Evolutionary conservation across 2,113 vertebrate genomes (phyloP), one percentile per base, ranked within the genome.

Genomic region (Chrysemys picta): DNA sequence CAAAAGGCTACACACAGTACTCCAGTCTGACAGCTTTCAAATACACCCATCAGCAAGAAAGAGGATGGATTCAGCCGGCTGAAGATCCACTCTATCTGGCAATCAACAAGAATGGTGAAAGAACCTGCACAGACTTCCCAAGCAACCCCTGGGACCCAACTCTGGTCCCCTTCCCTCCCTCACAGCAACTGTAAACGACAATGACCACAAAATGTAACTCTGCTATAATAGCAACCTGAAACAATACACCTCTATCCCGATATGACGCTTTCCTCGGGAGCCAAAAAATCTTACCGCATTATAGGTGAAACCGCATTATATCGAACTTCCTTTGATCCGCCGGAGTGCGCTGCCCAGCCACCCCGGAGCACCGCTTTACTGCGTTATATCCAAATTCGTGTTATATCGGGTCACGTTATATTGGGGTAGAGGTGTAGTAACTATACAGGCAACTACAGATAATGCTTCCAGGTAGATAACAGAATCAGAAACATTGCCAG

Each of bases 1-100:
- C 89, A 94, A 75, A 72, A 96, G 79, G 80, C 91, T 89, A 62
- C 84, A 88, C 93, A 91, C 83, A 87, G 47, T 13, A 84, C 42
- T 84, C 49, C 89, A 83, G 35, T 83, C 94, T 91, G 95, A 89
- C 81, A 65, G 38, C 83, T 88, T 85, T 85, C 87, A 94, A 94
- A 82, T 85, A 92, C 92, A 96, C 94, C 35, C 62, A 96, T 49
- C 45, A 84, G 80, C 69, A 69, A 83, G 81, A 89, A 86, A 92
- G 87, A 82, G n/a, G 82, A 96, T 79, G 89, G 52, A 92, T 94
- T 79, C 47, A 92, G 47, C 85, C 84, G 47, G 94, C 38, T 85
- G 83, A 90, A 95, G 35, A 88, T 54, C 81, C 84, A 50, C 45
- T 80, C 49, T 87, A 42, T 42, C n/a, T 42, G 80, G 56, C 78